Percentiles rank a stretch among this genome's conserved stretches.
These are phyloP conservation scores for Anas flavirostris DNA, from an alignment of 2,797 vertebrate genomes.

Conservation along the genomic window DNA sequence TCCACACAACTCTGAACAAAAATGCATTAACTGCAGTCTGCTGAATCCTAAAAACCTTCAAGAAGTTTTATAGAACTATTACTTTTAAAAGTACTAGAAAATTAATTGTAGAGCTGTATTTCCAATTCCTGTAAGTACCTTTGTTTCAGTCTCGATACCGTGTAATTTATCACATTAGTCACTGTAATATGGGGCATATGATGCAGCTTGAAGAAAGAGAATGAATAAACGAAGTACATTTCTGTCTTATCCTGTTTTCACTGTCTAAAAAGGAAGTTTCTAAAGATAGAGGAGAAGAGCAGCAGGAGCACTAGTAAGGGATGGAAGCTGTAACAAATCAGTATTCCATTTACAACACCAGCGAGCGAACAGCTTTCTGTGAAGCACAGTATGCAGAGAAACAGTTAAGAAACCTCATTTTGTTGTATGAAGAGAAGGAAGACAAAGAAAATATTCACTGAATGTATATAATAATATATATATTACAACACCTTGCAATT, in stretches of 20 bases:
- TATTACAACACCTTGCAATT: neutral
- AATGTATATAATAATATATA: neutral
- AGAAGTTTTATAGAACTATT: neutral
- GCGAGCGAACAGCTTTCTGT: constrained; percentile 21
- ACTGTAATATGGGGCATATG: neutral
- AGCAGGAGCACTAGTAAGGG: constrained; percentile 33
- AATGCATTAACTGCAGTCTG: neutral
- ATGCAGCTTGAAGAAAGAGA: constrained; percentile 23
- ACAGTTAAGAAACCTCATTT: neutral
- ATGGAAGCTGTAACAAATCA: constrained; percentile 45
- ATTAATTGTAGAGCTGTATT: neutral
- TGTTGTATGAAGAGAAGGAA: neutral
- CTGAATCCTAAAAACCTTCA: neutral
- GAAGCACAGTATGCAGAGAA: constrained; percentile 18
- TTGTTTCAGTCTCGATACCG: neutral
- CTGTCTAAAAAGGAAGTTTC: neutral
- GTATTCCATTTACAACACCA: constrained; percentile 27
- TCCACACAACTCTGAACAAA: neutral
- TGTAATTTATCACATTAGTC: constrained; percentile 3
- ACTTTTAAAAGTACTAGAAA: neutral
- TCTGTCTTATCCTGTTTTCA: constrained; percentile 13
- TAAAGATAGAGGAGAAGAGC: constrained; percentile 37
- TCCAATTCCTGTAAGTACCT: neutral
- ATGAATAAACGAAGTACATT: constrained; percentile 27
- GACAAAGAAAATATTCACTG: neutral